phyloP scores from a whole-genome alignment of 2,113 vertebrate species.

The Dasyprocta punctata region DNA sequence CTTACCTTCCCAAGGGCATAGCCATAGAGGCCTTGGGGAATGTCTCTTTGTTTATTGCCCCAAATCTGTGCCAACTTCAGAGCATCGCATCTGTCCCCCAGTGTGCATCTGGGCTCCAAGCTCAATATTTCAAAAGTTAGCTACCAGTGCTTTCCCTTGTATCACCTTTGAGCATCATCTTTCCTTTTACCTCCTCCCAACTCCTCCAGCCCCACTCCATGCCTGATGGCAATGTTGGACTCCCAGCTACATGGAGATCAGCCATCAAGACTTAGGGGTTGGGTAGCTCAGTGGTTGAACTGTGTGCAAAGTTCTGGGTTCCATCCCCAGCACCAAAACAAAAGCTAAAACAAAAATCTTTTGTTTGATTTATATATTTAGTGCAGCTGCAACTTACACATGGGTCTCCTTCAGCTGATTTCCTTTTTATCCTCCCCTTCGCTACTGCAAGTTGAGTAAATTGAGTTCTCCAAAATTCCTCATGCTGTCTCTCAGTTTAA shows the following conservation, averaged over 20 bases:
- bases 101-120: neutral
- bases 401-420: neutral
- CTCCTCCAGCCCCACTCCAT: accelerated
- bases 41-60: neutral
- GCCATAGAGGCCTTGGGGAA: neutral
- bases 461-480: neutral
- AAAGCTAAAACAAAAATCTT: neutral
- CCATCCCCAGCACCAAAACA: neutral
- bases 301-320: neutral
- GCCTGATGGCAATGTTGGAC: accelerated
- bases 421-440: too few relatives aligned
- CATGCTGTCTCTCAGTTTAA: neutral
- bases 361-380: neutral
- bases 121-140: neutral
- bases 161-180: too few relatives aligned
- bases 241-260: neutral
- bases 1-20: neutral
- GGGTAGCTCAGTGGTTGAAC: neutral
- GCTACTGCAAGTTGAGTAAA: neutral
- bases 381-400: neutral
- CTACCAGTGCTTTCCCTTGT: accelerated
- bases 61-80: accelerated
- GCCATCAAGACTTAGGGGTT: neutral
- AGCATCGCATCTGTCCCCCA: too few relatives aligned
- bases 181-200: neutral